Conservation (phyloP, 2,888 invertebrate genomes). For the Platycheirus rosarum region DNA sequence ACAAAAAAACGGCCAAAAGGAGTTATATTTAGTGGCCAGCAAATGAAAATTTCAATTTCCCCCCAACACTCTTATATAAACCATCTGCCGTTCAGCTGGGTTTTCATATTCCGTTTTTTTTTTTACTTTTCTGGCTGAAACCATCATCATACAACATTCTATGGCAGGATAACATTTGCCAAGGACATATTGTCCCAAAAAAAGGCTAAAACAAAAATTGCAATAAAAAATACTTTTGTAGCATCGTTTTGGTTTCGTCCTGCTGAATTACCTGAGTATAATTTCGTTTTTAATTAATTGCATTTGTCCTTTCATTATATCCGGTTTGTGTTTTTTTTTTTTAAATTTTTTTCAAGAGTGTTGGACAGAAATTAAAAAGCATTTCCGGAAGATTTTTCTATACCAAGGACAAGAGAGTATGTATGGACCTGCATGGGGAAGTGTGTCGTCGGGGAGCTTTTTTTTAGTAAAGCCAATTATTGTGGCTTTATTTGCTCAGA, state of each 20-base stretch:
- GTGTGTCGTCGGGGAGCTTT: not conserved
- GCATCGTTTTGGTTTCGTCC: conserved; percentile 50
- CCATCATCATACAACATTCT: conserved; percentile 43
- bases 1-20: conserved; percentile 31
- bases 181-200: conserved; percentile 69
- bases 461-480: conserved; percentile 58
- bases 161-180: conserved; percentile 69
- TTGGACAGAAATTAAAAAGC: conserved; percentile 59
- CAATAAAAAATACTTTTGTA: conserved; percentile 54
- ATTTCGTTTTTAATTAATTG: conserved; percentile 74
- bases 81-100: conserved; percentile 60
- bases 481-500: conserved; percentile 57
- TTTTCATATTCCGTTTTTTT: conserved; percentile 28
- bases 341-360: not conserved
- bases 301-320: conserved; percentile 74
- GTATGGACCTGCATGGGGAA: not conserved
- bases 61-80: conserved; percentile 64
- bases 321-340: conserved; percentile 28
- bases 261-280: conserved; percentile 72
- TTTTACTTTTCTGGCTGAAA: conserved; percentile 27
- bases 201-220: conserved; percentile 14
- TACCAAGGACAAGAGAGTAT: not conserved
- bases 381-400: conserved; percentile 53
- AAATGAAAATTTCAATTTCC: conserved; percentile 71
- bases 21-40: conserved; percentile 43